Evolutionary conservation across 2,113 vertebrate species (phyloP).

Genomic region (Cichladusa arquata): DNA sequence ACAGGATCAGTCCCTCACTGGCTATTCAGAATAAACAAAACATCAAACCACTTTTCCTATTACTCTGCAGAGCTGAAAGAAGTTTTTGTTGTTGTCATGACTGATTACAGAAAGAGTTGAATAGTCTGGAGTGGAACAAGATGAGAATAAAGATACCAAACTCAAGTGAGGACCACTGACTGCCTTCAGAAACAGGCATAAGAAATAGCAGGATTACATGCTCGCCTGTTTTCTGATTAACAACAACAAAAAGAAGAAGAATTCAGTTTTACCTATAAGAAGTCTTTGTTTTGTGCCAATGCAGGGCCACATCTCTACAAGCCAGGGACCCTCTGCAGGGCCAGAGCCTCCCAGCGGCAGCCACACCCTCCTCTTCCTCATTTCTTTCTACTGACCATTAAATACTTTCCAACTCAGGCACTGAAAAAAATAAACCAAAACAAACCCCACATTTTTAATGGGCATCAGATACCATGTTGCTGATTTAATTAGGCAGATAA

Average conservation of each 20-base stretch:
- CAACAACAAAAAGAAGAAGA: not conserved
- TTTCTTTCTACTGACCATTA: slow-evolving; percentile 20
- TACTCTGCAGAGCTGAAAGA: not conserved
- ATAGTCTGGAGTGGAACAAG: not conserved
- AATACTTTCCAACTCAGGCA: not conserved
- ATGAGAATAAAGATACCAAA: not conserved
- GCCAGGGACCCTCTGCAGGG: not conserved
- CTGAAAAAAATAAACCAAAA: not conserved
- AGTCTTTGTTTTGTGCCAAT: not conserved
- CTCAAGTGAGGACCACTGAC: not conserved
- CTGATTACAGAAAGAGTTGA: not conserved
- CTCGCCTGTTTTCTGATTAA: not conserved
- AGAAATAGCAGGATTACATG: not conserved
- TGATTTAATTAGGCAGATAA: not conserved
- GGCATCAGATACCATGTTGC: not conserved
- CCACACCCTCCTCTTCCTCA: slow-evolving; percentile 44
- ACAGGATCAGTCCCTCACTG: not conserved
- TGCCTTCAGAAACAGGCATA: not conserved
- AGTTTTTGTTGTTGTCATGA: not conserved
- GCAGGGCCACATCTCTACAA: not conserved
- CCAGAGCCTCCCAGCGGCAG: not conserved
- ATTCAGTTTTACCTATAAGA: not conserved
- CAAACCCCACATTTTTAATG: not conserved
- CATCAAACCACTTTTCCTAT: not conserved
- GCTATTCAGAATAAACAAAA: not conserved